Evolutionary conservation across 2,888 invertebrate genomes (phyloP).

Genomic region (Rambutsinella grinnellia): DNA sequence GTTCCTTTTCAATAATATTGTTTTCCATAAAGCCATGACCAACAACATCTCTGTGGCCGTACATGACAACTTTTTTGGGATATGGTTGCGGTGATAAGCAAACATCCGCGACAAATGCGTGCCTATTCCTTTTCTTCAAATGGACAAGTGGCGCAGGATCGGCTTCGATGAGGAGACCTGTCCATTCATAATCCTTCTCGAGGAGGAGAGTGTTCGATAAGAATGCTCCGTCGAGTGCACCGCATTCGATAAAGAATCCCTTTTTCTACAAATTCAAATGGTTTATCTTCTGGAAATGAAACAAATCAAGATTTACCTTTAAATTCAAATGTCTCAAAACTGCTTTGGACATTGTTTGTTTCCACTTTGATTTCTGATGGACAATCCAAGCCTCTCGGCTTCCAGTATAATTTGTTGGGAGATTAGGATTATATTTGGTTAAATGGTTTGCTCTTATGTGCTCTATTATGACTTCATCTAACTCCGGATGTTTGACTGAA

Average conservation of each 20-base stretch:
- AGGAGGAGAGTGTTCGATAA: constrained; percentile 36
- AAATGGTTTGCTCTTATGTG: too few relatives aligned
- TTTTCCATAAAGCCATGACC: neutral
- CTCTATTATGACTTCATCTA: too few relatives aligned
- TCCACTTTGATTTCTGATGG: too few relatives aligned
- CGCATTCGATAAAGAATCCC: constrained; percentile 51
- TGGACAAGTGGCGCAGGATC: constrained; percentile 20
- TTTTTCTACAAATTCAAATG: too few relatives aligned
- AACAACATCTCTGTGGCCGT: neutral
- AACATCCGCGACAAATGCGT: constrained; percentile 26
- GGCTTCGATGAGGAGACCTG: constrained; percentile 37
- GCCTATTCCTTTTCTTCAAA: constrained; percentile 17
- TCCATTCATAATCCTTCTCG: constrained; percentile 36
- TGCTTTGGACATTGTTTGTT: too few relatives aligned
- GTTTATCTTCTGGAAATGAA: too few relatives aligned
- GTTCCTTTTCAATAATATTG: neutral
- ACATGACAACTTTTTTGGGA: constrained; percentile 30
- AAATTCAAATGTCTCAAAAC: too few relatives aligned
- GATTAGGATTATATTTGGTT: too few relatives aligned
- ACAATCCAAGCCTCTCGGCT: too few relatives aligned
- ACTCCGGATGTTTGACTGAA: too few relatives aligned
- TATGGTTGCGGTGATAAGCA: constrained; percentile 25
- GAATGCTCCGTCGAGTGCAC: constrained; percentile 40
- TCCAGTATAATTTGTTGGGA: too few relatives aligned
- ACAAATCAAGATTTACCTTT: too few relatives aligned